Base-by-base conservation (phyloP, 2,797 vertebrate genomes). In the Phoebastria nigripes region DNA sequence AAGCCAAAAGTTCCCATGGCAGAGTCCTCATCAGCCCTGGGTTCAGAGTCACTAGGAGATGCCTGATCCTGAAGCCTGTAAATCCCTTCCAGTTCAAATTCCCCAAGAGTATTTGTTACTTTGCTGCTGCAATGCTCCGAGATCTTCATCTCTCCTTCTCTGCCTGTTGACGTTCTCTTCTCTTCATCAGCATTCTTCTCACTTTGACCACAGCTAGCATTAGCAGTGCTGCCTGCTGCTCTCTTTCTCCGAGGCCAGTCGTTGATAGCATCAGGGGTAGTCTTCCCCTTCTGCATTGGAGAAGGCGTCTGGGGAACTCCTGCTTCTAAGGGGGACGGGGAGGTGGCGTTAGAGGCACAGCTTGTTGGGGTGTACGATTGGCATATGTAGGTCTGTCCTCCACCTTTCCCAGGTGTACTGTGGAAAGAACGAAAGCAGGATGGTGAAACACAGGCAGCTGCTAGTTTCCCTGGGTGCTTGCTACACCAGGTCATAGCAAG, bases 201-300 rank as follows among this genome's bases (percentile, higher is more conserved):
- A 0, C 42, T 72, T 76, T 55, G 97, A 49, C 49, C 76, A 14
- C 76, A 77, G 9, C 81, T 39, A 15, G 19, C 5, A 1, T 37
- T 89, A 3, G 83, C 74, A 67, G 96, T 90, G 37, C 97, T 90
- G 73, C 90, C 96, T n/a, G 89, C 93, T 1, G 99, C 99, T 83
- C 98, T 98, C 97, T 99, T 99, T 90, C 97, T 99, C 42, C 99
- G 98, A 24, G 99, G 99, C 99, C 99, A 99, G 76, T 98, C 99
- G 33, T 98, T 99, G 80, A 99, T 98, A 35, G 98, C 97, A 55
- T 99, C 99, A 1, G 99, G 99, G 31, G 99, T 98, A 3, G 94
- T 96, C 92, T 98, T 99, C 9, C 98, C 99, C 11, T 96, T 97
- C 67, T 98, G 98, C 92, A 98, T 99, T 39, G 99, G 99, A 4